Evolutionary conservation across 2,113 vertebrate genomes (phyloP).

Genomic region (Albula glossodonta): DNA sequence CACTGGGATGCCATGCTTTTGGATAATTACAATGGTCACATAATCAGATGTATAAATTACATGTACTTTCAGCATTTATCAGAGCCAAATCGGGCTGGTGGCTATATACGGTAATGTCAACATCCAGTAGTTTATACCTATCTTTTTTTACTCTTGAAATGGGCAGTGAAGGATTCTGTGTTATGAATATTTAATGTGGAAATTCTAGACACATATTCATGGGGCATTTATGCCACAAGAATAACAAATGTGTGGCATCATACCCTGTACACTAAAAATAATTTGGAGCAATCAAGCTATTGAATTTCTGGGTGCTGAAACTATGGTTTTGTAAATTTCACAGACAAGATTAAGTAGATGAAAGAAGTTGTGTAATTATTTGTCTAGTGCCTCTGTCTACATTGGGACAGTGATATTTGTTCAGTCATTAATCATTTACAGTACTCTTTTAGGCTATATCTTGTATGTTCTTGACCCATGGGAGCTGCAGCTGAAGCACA

Average conservation of each 20-base stretch:
- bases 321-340: not conserved
- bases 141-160: not conserved
- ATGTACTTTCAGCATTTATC: not conserved
- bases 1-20: not conserved
- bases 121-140: not conserved
- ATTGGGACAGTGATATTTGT: not conserved
- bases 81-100: not conserved
- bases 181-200: constrained; percentile 13
- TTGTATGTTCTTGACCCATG: not conserved
- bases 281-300: not conserved
- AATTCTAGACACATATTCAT: not conserved
- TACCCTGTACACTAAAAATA: not conserved
- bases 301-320: not conserved
- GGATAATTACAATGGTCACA: not conserved
- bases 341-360: constrained; percentile 7
- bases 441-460: not conserved
- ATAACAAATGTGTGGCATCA: not conserved
- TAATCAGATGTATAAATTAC: not conserved
- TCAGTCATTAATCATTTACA: constrained; percentile 15
- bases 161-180: not conserved
- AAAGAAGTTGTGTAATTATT: constrained; percentile 16
- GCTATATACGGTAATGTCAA: not conserved
- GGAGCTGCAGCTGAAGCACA: not conserved
- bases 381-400: constrained; percentile 5
- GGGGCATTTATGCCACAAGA: not conserved